Evolutionary conservation across 2,888 invertebrate species (phyloP), one percentile per base, ranked within the genome.

Genomic region (Folsomia manolachei): DNA sequence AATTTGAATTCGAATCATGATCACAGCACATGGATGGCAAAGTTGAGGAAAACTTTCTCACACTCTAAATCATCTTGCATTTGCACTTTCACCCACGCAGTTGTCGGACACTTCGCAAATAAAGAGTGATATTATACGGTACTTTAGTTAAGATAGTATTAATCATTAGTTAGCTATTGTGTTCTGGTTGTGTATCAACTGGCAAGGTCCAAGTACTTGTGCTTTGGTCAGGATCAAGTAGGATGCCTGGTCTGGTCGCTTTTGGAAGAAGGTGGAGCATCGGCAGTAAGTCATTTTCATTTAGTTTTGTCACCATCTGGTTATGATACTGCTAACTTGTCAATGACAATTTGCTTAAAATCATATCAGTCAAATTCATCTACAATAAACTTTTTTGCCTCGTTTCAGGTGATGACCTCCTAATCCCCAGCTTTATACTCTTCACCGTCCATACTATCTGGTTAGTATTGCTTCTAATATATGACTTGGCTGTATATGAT

Each of bases 251-350:
- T 80, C 88, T 94, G 82, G 90, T 93, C 81, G 91, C 91, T 78
- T 93, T 93, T 85, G 87, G 90, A 82, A 87, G 93, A 82, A 88
- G 94, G 81, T 94, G 94, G 93, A 90, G 92, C 83, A 92, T 93
- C 80, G 94, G 93, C 80, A 93, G 92, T 78, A 93, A 94, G 18
- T 18, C 7, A 7, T 56, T 56, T 56, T 39, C 14, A 9, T 39
- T 39, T 39, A 39, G 39, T 39, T 39, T 39, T 14, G 39, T n/a
- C n/a, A n/a, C n/a, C n/a, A n/a, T n/a, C n/a, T n/a, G n/a, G n/a
- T n/a, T n/a, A n/a, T n/a, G n/a, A n/a, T n/a, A n/a, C n/a, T n/a
- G n/a, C n/a, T n/a, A n/a, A n/a, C n/a, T n/a, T n/a, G n/a, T n/a
- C n/a, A n/a, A n/a, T n/a, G n/a, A n/a, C n/a, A n/a, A n/a, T n/a